These are phyloP conservation scores for Leptodactylus fuscus DNA, from an alignment of 2,113 vertebrate species.

Conservation along the genomic window DNA sequence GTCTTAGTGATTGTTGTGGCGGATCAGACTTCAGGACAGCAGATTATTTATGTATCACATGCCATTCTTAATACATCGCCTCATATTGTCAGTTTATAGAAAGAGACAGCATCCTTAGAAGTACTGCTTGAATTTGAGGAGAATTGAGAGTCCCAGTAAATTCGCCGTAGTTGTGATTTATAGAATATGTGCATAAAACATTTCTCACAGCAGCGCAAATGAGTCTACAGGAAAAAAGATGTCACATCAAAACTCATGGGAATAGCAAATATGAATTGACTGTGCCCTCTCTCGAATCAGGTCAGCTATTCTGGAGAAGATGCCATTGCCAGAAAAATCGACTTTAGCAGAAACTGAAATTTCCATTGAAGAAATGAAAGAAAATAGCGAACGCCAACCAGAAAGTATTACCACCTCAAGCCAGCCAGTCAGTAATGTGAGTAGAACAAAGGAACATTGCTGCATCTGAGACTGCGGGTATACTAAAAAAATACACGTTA, in stretches of 20 bases:
- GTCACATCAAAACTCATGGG: background rate
- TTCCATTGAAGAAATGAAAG: conserved; percentile 61
- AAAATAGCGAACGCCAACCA: conserved; percentile 5
- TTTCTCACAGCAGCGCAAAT: background rate
- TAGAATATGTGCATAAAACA: background rate
- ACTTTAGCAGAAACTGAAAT: conserved; percentile 66
- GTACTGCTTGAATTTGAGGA: too few species aligned
- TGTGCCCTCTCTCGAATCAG: conserved; percentile 65
- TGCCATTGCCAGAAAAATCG: conserved; percentile 82
- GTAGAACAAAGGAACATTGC: background rate
- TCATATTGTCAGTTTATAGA: too few species aligned
- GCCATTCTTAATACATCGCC: too few species aligned
- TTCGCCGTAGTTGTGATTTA: too few species aligned
- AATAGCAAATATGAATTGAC: background rate
- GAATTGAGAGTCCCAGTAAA: too few species aligned
- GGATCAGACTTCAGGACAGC: too few species aligned
- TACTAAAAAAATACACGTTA: too few species aligned
- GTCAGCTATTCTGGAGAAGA: conserved; percentile 86
- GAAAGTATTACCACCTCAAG: conserved; percentile 58
- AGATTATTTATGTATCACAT: too few species aligned
- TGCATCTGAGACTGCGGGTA: too few species aligned
- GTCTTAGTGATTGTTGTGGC: too few species aligned
- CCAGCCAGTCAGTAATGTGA: conserved; percentile 56
- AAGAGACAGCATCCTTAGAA: too few species aligned
- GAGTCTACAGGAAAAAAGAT: background rate